Conservation (phyloP, 2,888 invertebrate species). For the Athalia rosae region DNA sequence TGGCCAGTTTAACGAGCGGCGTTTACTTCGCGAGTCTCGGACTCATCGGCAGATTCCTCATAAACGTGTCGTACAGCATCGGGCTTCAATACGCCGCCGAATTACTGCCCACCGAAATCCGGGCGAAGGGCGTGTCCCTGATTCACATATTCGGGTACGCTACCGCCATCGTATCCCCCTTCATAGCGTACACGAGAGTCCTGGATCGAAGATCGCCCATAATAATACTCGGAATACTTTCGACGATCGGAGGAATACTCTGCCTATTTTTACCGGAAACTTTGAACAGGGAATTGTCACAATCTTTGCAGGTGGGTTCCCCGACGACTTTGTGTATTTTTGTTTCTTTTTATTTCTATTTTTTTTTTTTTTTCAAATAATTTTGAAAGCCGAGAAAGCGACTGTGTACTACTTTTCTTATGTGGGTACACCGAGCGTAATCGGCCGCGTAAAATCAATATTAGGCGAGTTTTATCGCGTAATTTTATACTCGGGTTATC, state of each 20-base stretch:
- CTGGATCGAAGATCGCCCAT: slow-evolving; percentile 82
- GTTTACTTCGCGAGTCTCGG: slow-evolving; percentile 83
- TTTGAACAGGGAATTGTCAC: slow-evolving; percentile 86
- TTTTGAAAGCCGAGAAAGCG: neutral
- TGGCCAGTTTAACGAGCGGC: slow-evolving; percentile 84
- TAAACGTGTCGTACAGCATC: slow-evolving; percentile 90
- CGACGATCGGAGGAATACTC: slow-evolving; percentile 82
- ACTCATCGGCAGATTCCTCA: slow-evolving; percentile 86
- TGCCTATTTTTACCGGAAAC: slow-evolving; percentile 88
- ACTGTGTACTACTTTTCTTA: no score
- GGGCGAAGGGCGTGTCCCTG: slow-evolving; percentile 89
- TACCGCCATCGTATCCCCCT: slow-evolving; percentile 86
- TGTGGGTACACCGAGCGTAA: no score
- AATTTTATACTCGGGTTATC: slow-evolving; percentile 21
- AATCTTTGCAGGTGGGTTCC: slow-evolving; percentile 77
- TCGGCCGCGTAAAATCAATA: no score
- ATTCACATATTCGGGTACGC: slow-evolving; percentile 92
- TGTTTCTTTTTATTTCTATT: no score
- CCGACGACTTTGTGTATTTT: neutral
- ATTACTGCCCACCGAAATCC: slow-evolving; percentile 86
- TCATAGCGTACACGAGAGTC: slow-evolving; percentile 86
- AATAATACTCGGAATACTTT: slow-evolving; percentile 83
- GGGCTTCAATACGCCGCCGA: slow-evolving; percentile 91
- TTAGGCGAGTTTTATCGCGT: slow-evolving; percentile 7
- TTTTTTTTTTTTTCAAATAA: neutral